These are phyloP conservation scores for Conus ventricosus DNA, from an alignment of 1,140 invertebrate genomes.

Conservation along the genomic window DNA sequence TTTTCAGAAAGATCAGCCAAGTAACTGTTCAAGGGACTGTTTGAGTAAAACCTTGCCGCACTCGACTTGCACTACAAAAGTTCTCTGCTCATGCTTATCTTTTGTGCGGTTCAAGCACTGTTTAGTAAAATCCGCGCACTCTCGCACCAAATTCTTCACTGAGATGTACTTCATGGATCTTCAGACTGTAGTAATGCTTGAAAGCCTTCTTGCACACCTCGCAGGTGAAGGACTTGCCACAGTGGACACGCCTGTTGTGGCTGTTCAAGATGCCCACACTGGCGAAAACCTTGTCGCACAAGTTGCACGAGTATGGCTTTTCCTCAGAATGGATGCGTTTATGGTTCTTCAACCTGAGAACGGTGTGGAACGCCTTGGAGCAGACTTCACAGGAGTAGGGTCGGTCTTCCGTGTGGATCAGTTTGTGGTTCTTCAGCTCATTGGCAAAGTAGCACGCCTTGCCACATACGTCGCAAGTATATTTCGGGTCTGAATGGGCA, in stretches of 20 bases:
- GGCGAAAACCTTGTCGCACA: slow-evolving; percentile 96
- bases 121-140: slow-evolving; percentile 46
- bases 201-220: slow-evolving; percentile 81
- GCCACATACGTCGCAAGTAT: not conserved
- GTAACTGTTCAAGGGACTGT: no score
- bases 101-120: slow-evolving; percentile 43
- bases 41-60: no score
- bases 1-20: no score
- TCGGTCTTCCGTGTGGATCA: slow-evolving; percentile 84
- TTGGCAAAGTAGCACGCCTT: slow-evolving; percentile 31
- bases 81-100: slow-evolving; percentile 38
- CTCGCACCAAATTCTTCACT: slow-evolving; percentile 85
- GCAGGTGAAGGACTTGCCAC: slow-evolving; percentile 82
- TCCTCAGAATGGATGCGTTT: slow-evolving; percentile 39
- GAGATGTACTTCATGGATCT: slow-evolving; percentile 90
- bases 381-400: slow-evolving; percentile 82
- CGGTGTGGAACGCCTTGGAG: slow-evolving; percentile 45
- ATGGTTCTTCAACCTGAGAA: slow-evolving; percentile 40
- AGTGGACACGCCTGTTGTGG: not conserved
- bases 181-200: slow-evolving; percentile 89
- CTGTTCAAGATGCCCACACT: slow-evolving; percentile 76
- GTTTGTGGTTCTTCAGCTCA: slow-evolving; percentile 36
- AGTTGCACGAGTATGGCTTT: slow-evolving; percentile 81
- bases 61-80: slow-evolving; percentile 46
- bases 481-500: not conserved